Percentiles rank a stretch among this genome's conserved stretches.
phyloP scores from a whole-genome alignment of 2,113 vertebrate species.

The Apeltes quadracus region DNA sequence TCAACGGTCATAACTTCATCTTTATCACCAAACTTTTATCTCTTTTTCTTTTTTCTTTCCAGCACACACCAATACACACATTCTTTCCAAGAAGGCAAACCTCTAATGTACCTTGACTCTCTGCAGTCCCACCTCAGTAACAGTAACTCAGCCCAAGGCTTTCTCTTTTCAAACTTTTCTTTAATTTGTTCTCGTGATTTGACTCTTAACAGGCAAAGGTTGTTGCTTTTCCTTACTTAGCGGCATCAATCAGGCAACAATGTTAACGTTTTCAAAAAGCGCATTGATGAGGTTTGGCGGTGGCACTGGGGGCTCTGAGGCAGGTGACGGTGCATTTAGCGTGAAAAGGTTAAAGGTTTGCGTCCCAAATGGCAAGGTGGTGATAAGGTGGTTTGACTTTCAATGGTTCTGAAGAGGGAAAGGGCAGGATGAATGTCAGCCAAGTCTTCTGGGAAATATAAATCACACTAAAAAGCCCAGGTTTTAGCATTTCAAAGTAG shows the following conservation, averaged over 20 bases:
- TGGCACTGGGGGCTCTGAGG: constrained; percentile 26
- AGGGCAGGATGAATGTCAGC: constrained; percentile 75
- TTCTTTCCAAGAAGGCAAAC: constrained; percentile 52
- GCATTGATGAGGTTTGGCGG: constrained; percentile 9
- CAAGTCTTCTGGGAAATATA: constrained; percentile 63
- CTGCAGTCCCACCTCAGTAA: constrained; percentile 58
- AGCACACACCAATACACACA: neutral
- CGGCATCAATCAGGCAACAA: constrained; percentile 39
- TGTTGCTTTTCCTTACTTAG: constrained; percentile 31
- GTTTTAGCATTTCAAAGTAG: constrained; percentile 30
- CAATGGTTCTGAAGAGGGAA: constrained; percentile 58
- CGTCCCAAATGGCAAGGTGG: constrained; percentile 65
- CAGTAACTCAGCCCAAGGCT: constrained; percentile 48
- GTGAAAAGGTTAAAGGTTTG: constrained; percentile 74
- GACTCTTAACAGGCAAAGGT: constrained; percentile 46
- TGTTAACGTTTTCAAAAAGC: constrained; percentile 44
- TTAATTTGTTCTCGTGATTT: constrained; percentile 34
- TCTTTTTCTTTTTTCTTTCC: neutral
- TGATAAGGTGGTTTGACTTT: constrained; percentile 63
- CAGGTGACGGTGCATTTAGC: constrained; percentile 60
- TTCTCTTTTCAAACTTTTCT: constrained; percentile 44
- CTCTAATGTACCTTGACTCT: constrained; percentile 62
- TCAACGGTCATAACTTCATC: constrained; percentile 16
- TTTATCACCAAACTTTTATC: constrained; percentile 11
- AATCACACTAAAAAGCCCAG: constrained; percentile 53